Percentiles rank a stretch among this genome's conserved stretches.
These are phyloP conservation scores for Menura novaehollandiae DNA, from an alignment of 2,113 vertebrate species.

Conservation along the genomic window DNA sequence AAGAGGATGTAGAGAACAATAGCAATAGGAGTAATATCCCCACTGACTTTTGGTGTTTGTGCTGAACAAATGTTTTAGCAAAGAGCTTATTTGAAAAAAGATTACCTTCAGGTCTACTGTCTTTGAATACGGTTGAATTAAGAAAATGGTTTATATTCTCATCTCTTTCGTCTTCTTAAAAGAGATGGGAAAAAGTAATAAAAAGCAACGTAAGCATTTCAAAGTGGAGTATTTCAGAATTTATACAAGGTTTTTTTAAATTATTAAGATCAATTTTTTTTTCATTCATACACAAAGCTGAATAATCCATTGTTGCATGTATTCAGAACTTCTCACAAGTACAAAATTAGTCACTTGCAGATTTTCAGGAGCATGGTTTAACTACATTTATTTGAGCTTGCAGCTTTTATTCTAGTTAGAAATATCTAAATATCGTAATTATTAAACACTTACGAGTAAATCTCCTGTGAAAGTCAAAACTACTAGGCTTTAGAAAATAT, in stretches of 20 bases:
- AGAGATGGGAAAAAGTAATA: not conserved
- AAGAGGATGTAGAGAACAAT: not conserved
- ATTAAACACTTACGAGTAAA: slow-evolving; percentile 26
- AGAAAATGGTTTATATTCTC: not conserved
- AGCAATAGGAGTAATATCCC: not conserved
- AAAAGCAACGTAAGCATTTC: not conserved
- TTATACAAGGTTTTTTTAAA: not conserved
- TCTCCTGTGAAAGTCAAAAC: slow-evolving; percentile 28
- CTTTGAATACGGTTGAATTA: not conserved
- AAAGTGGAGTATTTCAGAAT: not conserved
- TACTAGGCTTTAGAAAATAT: not conserved
- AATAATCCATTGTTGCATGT: not conserved
- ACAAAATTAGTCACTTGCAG: not conserved
- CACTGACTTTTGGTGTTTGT: not conserved
- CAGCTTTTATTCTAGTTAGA: slow-evolving; percentile 6
- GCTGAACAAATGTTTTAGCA: not conserved
- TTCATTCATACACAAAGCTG: not conserved
- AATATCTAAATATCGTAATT: not conserved
- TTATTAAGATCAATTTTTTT: not conserved
- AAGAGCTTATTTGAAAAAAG: not conserved
- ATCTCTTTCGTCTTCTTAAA: not conserved
- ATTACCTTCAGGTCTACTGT: not conserved
- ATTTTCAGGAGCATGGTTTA: not conserved
- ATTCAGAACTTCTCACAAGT: not conserved
- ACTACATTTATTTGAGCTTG: not conserved